A percentile compares a stretch with the other conserved stretches of the same genome.
Evolutionary conservation across 37 sponge, comb jelly and placozoan species (phyloP).

Genomic region (Sycon ciliatum): DNA sequence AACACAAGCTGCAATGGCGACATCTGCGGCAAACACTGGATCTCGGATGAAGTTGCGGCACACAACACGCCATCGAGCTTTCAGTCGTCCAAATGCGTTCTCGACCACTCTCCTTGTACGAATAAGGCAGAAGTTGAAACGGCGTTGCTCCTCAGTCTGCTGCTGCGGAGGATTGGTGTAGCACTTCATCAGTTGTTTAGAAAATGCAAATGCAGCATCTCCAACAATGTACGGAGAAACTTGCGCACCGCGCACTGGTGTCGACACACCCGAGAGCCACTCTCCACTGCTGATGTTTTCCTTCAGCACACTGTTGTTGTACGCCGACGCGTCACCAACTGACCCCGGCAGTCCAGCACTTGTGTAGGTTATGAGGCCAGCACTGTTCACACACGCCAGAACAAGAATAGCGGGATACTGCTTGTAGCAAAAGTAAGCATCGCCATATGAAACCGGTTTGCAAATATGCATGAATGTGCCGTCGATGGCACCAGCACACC

Average conservation of each 20-base stretch:
- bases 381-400: no score
- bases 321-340: no score
- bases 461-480: background rate
- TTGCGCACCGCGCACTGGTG: background rate
- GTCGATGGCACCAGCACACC: no score
- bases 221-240: constrained; percentile 5
- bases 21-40: no score
- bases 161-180: no score
- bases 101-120: constrained; percentile 27
- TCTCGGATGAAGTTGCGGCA: no score
- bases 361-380: constrained; percentile 3
- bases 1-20: no score
- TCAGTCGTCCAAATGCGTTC: constrained; percentile 21
- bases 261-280: background rate
- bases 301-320: background rate
- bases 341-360: constrained; percentile 18
- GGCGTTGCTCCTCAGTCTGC: background rate
- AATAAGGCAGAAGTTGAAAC: constrained; percentile 18
- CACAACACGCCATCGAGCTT: no score
- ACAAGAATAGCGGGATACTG: constrained; percentile 1
- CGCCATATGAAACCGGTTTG: constrained; percentile 5
- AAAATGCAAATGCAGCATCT: constrained; percentile 10
- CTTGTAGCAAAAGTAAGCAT: constrained; percentile 16
- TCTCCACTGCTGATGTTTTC: background rate
- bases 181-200: constrained; percentile 2